A percentile compares a stretch with the other conserved stretches of the same genome.
These are phyloP conservation scores for Apamea anceps DNA, from an alignment of 2,888 invertebrate genomes.

Conservation along the genomic window DNA sequence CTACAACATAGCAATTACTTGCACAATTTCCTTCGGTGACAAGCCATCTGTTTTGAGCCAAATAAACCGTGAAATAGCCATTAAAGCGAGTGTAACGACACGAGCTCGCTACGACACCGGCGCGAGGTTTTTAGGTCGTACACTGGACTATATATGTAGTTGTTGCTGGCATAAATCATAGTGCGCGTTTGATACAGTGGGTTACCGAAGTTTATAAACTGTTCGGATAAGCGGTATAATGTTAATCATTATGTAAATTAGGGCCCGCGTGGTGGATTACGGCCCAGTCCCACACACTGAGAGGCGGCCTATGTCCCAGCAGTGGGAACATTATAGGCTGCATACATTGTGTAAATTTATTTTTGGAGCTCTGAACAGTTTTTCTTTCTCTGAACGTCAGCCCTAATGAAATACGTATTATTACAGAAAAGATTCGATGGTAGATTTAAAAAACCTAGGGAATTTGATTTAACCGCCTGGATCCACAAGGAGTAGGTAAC, in stretches of 20 bases:
- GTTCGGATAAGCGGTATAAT: not conserved
- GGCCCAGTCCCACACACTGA: too few species aligned
- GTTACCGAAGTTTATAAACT: slow-evolving; percentile 29
- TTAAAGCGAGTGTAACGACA: slow-evolving; percentile 46
- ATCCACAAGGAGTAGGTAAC: too few species aligned
- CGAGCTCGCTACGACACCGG: slow-evolving; percentile 34
- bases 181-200: slow-evolving; percentile 46
- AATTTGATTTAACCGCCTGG: too few species aligned
- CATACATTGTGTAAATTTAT: too few species aligned
- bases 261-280: too few species aligned
- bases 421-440: too few species aligned
- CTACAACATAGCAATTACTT: slow-evolving; percentile 31
- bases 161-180: slow-evolving; percentile 56
- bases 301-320: too few species aligned
- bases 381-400: too few species aligned
- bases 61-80: slow-evolving; percentile 20
- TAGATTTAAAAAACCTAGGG: too few species aligned
- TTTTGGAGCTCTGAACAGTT: too few species aligned
- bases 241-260: not conserved
- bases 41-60: slow-evolving; percentile 28
- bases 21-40: slow-evolving; percentile 35
- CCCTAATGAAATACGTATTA: too few species aligned
- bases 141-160: slow-evolving; percentile 39
- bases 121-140: slow-evolving; percentile 53
- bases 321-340: too few species aligned